A percentile compares a stretch with the other conserved stretches of the same genome.
Conservation (phyloP, 2,888 invertebrate species). For the Crematogaster levior region DNA sequence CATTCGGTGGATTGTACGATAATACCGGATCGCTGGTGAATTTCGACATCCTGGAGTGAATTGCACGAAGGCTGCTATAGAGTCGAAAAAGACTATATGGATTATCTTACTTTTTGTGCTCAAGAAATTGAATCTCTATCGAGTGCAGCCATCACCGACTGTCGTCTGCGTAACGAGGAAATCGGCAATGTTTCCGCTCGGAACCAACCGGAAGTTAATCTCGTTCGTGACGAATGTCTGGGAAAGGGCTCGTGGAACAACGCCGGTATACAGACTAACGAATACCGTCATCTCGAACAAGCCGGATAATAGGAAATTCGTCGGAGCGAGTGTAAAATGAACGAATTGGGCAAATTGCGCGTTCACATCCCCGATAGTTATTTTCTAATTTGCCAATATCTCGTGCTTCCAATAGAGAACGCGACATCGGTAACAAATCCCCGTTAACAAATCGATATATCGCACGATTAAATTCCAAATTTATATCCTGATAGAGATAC, state of each 20-base stretch:
- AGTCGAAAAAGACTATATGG: neutral
- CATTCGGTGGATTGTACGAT: constrained; percentile 28
- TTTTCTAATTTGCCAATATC: constrained; percentile 40
- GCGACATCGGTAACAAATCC: constrained; percentile 11
- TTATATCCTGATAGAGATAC: neutral
- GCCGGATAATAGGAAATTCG: constrained; percentile 35
- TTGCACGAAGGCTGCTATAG: neutral
- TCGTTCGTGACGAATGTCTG: constrained; percentile 35
- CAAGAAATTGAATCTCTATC: constrained; percentile 18
- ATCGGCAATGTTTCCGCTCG: neutral
- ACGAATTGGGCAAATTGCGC: constrained; percentile 32
- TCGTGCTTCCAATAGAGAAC: neutral
- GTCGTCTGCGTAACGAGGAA: neutral
- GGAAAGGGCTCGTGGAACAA: constrained; percentile 1
- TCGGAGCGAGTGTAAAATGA: constrained; percentile 29
- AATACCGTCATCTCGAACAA: neutral
- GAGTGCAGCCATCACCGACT: neutral
- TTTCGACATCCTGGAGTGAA: neutral
- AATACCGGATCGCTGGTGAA: constrained; percentile 24
- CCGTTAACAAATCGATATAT: constrained; percentile 4
- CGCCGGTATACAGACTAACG: neutral
- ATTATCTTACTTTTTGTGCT: neutral
- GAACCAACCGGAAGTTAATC: constrained; percentile 37
- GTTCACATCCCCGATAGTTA: constrained; percentile 23
- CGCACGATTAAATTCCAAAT: constrained; percentile 27